phyloP scores from a whole-genome alignment of 64 coral and sea anemone genomes.

The Pachyseris speciosa region DNA sequence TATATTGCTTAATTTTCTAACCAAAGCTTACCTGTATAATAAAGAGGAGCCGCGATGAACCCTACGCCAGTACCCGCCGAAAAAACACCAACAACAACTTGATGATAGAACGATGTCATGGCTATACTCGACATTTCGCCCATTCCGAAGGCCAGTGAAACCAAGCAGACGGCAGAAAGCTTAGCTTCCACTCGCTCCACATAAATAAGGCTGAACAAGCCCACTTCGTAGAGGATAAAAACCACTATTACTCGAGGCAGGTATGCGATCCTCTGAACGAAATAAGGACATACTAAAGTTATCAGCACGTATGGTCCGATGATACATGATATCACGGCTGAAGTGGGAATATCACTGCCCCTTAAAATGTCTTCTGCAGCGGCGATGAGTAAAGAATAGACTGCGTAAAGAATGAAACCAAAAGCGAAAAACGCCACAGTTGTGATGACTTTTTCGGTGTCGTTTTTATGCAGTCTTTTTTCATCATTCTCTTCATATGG shows the following conservation, averaged over 20 bases:
- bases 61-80: slow-evolving; percentile 59
- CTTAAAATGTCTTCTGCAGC: slow-evolving; percentile 63
- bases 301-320: slow-evolving; percentile 20
- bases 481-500: neutral
- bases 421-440: slow-evolving; percentile 47
- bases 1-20: neutral
- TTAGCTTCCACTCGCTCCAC: slow-evolving; percentile 7
- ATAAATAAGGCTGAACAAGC: slow-evolving; percentile 27
- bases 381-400: slow-evolving; percentile 26
- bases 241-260: slow-evolving; percentile 12
- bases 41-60: slow-evolving; percentile 33
- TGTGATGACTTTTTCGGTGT: neutral
- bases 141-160: slow-evolving; percentile 14
- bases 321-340: slow-evolving; percentile 43
- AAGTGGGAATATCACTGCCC: slow-evolving; percentile 43
- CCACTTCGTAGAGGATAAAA: slow-evolving; percentile 1
- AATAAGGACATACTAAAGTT: slow-evolving; percentile 26
- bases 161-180: slow-evolving; percentile 14
- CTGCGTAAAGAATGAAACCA: slow-evolving; percentile 14
- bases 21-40: slow-evolving; percentile 31
- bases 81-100: slow-evolving; percentile 34
- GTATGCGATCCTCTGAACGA: slow-evolving; percentile 54
- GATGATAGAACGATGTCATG: slow-evolving; percentile 45
- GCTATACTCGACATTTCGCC: slow-evolving; percentile 58
- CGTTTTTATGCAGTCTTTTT: neutral